Percentiles rank a stretch among this genome's conserved stretches.
These are phyloP conservation scores for Heliconius charithonia DNA, from an alignment of 2,888 invertebrate species.

Conservation along the genomic window DNA sequence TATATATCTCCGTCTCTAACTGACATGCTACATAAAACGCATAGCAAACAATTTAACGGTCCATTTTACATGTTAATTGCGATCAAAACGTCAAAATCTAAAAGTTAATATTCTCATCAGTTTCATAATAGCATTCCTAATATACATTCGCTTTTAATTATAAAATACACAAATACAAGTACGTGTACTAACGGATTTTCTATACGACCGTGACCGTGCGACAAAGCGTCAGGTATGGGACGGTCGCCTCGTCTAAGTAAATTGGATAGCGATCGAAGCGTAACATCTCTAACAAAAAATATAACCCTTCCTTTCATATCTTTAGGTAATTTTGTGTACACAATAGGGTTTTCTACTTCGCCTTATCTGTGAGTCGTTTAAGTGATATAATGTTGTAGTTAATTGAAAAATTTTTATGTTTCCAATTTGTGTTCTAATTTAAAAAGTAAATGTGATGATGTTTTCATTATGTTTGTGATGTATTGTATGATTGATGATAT, in stretches of 20 bases:
- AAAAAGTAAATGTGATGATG: background rate
- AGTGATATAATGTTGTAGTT: constrained; percentile 43
- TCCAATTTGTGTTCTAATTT: constrained; percentile 15
- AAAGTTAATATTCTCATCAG: constrained; percentile 53
- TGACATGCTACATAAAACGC: background rate
- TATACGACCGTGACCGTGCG: constrained; percentile 68
- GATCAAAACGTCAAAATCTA: constrained; percentile 1
- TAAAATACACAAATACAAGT: constrained; percentile 72
- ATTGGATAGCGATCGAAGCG: constrained; percentile 77
- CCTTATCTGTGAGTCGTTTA: constrained; percentile 48
- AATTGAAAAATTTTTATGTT: constrained; percentile 32
- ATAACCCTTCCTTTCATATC: constrained; percentile 66
- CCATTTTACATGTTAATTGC: background rate
- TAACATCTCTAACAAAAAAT: constrained; percentile 72
- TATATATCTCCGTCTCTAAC: no score
- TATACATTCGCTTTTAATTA: constrained; percentile 73
- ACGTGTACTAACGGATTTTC: constrained; percentile 61
- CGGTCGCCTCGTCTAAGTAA: constrained; percentile 66
- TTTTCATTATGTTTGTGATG: background rate
- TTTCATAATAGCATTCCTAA: constrained; percentile 59
- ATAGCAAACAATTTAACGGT: background rate
- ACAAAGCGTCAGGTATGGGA: constrained; percentile 69
- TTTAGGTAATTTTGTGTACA: constrained; percentile 69
- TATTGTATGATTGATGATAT: background rate
- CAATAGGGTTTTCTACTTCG: constrained; percentile 62